These are phyloP conservation scores for Chiloscyllium plagiosum DNA, from an alignment of 2,113 vertebrate genomes.

Conservation along the genomic window DNA sequence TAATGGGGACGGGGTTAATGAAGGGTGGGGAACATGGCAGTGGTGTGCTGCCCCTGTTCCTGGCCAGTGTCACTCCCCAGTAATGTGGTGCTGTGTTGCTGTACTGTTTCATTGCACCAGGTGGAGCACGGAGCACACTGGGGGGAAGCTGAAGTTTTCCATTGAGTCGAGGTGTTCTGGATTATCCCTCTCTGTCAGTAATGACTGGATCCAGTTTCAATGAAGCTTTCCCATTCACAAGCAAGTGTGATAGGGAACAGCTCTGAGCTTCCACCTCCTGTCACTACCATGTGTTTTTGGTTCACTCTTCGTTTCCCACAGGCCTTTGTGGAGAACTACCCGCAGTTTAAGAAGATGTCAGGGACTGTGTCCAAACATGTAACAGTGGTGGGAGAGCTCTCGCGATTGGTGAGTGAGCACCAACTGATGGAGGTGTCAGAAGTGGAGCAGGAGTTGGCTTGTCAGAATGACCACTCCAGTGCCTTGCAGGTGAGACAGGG, in stretches of 20 bases:
- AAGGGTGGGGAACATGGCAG: neutral
- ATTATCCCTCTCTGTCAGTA: too few relatives aligned
- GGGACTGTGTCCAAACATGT: slow-evolving; percentile 92
- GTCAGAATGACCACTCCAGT: slow-evolving; percentile 86
- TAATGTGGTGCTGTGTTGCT: too few relatives aligned
- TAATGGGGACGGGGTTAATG: too few relatives aligned
- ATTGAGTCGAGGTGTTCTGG: too few relatives aligned
- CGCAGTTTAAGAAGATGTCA: slow-evolving; percentile 98
- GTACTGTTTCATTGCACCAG: too few relatives aligned
- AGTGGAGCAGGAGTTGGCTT: slow-evolving; percentile 89
- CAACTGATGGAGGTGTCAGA: slow-evolving; percentile 85
- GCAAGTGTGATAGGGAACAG: neutral
- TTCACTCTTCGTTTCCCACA: slow-evolving; percentile 43
- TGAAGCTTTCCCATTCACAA: neutral
- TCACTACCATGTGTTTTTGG: neutral
- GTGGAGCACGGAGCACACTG: too few relatives aligned
- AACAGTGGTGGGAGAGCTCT: slow-evolving; percentile 90
- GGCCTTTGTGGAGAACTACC: slow-evolving; percentile 96
- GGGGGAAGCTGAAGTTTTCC: too few relatives aligned
- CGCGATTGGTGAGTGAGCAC: slow-evolving; percentile 70
- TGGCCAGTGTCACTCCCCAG: too few relatives aligned
- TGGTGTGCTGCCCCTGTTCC: too few relatives aligned
- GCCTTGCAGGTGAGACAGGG: slow-evolving; percentile 73
- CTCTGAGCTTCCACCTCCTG: neutral
- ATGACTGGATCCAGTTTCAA: too few relatives aligned